Evolutionary conservation across 2,113 vertebrate species (phyloP).

Genomic region (Callionymus lyra): DNA sequence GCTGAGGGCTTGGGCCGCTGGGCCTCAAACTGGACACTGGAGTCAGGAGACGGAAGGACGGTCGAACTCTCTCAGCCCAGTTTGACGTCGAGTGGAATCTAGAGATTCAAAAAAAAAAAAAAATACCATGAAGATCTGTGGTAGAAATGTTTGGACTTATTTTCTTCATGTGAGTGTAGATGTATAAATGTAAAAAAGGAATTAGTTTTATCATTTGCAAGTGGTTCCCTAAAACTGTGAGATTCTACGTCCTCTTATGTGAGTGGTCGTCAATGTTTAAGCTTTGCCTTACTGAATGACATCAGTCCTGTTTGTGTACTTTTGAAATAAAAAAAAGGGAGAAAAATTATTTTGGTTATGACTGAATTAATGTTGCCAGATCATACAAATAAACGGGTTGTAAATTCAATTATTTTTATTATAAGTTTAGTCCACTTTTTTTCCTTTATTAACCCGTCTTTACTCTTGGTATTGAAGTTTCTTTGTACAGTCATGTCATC

Average conservation of each 20-base stretch:
- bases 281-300: conserved; percentile 85
- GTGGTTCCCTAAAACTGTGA: conserved; percentile 82
- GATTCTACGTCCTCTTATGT: conserved; percentile 70
- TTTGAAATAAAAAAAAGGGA: conserved; percentile 93
- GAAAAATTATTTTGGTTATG: background rate
- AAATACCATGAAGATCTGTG: conserved; percentile 51
- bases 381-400: background rate
- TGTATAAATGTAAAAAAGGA: conserved; percentile 35
- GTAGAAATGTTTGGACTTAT: conserved; percentile 57
- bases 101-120: conserved; percentile 44
- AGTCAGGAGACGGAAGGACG: conserved; percentile 48
- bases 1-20: conserved; percentile 34
- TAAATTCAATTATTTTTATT: too few relatives aligned
- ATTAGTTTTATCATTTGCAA: conserved; percentile 76
- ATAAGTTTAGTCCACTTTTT: too few relatives aligned
- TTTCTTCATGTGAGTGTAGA: conserved; percentile 36
- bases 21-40: conserved; percentile 36
- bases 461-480: too few relatives aligned
- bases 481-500: too few relatives aligned
- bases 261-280: conserved; percentile 76
- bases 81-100: conserved; percentile 76
- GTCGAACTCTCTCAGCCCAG: conserved; percentile 67
- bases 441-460: too few relatives aligned
- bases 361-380: background rate
- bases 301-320: conserved; percentile 86